Evolutionary conservation across 2,797 vertebrate species (phyloP).

Genomic region (Remorina albescens): DNA sequence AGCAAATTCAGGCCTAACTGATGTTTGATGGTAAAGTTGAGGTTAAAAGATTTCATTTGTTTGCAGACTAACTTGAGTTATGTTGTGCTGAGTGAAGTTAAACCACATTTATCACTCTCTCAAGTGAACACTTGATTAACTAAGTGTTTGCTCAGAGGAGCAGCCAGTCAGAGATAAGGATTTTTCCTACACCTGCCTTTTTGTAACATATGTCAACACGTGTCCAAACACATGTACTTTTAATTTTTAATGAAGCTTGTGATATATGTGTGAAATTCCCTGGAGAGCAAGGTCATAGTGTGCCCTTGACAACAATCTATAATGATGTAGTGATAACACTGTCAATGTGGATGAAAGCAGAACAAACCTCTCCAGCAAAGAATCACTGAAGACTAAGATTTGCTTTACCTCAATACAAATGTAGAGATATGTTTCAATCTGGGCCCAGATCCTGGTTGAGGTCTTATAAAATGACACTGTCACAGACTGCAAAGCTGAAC

Average conservation of each 20-base stretch:
- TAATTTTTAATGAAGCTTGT: not conserved
- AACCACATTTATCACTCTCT: not conserved
- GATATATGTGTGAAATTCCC: not conserved
- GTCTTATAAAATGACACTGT: too few species aligned
- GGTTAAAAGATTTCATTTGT: not conserved
- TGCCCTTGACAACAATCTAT: not conserved
- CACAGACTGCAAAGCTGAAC: too few species aligned
- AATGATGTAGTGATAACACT: not conserved
- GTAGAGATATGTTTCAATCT: too few species aligned
- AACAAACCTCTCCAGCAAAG: not conserved
- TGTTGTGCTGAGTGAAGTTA: not conserved
- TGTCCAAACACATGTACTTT: not conserved
- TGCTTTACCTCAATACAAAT: too few species aligned
- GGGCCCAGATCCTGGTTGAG: too few species aligned
- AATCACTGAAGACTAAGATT: not conserved
- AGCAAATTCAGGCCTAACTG: conserved; percentile 17
- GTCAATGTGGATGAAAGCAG: not conserved
- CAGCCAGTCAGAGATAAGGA: conserved; percentile 3
- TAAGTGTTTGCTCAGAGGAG: not conserved
- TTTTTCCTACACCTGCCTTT: not conserved
- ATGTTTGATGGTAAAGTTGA: not conserved
- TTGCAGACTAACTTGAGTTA: not conserved
- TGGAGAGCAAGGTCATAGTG: not conserved
- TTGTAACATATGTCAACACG: not conserved
- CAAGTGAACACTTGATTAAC: conserved; percentile 1